Conservation (phyloP, 92 coral and sea anemone species). For the Epizoanthus fatuus region DNA sequence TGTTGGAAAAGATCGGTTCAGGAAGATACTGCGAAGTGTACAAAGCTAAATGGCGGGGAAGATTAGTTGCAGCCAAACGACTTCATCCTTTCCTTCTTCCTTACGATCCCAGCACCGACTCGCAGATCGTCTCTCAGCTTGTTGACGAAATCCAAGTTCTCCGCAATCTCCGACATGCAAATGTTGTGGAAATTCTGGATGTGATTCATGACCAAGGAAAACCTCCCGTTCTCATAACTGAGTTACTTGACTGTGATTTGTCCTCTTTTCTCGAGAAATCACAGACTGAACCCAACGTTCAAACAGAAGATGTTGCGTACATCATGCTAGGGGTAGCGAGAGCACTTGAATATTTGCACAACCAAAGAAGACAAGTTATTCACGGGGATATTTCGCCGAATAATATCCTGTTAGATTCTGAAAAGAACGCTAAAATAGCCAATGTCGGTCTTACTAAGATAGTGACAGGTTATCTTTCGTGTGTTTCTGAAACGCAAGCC, state of each 20-base stretch:
- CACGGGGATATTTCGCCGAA: slow-evolving; percentile 64
- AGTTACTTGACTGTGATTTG: slow-evolving; percentile 65
- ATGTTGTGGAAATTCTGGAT: slow-evolving; percentile 46
- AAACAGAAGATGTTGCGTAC: slow-evolving; percentile 42
- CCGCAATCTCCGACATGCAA: slow-evolving; percentile 56
- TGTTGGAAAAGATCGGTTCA: slow-evolving; percentile 32
- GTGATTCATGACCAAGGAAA: slow-evolving; percentile 33
- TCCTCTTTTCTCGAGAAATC: slow-evolving; percentile 29
- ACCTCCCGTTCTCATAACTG: slow-evolving; percentile 66
- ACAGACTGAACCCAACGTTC: slow-evolving; percentile 14
- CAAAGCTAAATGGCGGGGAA: slow-evolving; percentile 71
- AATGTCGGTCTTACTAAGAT: slow-evolving; percentile 68
- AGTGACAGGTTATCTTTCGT: slow-evolving; percentile 18
- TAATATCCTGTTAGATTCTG: slow-evolving; percentile 60
- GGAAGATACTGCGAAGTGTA: slow-evolving; percentile 68
- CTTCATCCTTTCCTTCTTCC: slow-evolving; percentile 52
- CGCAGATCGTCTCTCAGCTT: slow-evolving; percentile 39
- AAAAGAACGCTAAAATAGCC: slow-evolving; percentile 56
- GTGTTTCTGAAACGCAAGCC: slow-evolving; percentile 50
- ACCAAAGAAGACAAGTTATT: slow-evolving; percentile 39
- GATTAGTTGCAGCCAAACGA: slow-evolving; percentile 70
- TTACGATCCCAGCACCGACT: slow-evolving; percentile 1
- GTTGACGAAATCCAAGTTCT: slow-evolving; percentile 50
- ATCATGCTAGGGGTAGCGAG: slow-evolving; percentile 68
- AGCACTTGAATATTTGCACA: slow-evolving; percentile 65